Percentiles rank a stretch among this genome's conserved stretches.
Evolutionary conservation across 1,140 invertebrate genomes (phyloP).

Genomic region (Plutomurus gul): DNA sequence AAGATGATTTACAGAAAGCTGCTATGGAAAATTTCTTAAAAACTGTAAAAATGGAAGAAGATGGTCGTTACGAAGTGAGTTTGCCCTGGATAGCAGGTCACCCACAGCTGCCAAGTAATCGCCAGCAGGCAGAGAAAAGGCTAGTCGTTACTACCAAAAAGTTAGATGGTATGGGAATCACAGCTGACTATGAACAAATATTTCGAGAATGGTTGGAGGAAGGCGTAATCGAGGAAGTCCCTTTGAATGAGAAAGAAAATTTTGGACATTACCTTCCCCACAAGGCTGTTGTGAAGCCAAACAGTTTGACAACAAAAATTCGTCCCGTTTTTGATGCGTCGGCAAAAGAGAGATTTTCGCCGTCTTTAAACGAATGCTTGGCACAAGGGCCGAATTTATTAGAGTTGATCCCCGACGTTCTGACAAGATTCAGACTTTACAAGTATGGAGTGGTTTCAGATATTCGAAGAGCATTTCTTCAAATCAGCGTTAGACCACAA

Average conservation of each 20-base stretch:
- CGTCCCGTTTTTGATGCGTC: conserved; percentile 46
- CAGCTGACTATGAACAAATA: background rate
- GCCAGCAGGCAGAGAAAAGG: background rate
- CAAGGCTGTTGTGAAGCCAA: conserved; percentile 10
- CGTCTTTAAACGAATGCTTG: conserved; percentile 25
- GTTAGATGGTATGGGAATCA: background rate
- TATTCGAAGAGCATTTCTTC: conserved; percentile 9
- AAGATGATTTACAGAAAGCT: conserved; percentile 45
- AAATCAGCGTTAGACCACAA: conserved; percentile 1
- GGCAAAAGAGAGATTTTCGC: background rate
- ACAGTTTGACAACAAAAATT: conserved; percentile 57
- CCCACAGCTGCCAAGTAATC: background rate
- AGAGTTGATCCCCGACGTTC: conserved; percentile 30
- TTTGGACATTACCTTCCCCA: conserved; percentile 30
- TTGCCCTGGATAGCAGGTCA: background rate
- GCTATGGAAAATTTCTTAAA: background rate
- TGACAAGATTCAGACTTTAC: background rate
- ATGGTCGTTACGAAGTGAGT: conserved; percentile 23
- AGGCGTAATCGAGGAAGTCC: conserved; percentile 40
- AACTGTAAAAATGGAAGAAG: background rate
- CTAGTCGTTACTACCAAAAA: background rate
- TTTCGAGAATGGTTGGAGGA: conserved; percentile 9
- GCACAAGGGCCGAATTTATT: conserved; percentile 17
- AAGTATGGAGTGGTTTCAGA: conserved; percentile 18
- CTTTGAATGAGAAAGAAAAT: background rate